Evolutionary conservation across 1,140 invertebrate species (phyloP).

Genomic region (Theocolax elegans): DNA sequence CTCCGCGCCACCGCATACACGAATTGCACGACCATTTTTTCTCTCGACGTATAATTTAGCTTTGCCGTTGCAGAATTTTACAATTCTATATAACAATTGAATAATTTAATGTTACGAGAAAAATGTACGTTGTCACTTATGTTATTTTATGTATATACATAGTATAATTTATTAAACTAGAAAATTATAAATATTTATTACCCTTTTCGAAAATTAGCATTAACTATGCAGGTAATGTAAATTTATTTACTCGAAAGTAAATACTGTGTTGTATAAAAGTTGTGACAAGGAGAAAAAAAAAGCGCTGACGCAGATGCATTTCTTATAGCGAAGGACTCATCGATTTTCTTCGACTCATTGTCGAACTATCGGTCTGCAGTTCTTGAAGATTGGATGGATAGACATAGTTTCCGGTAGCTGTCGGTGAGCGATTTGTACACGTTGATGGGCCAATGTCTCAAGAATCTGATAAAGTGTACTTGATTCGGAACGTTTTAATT

Average conservation of each 20-base stretch:
- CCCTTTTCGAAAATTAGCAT: neutral
- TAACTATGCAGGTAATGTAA: neutral
- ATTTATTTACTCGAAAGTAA: conserved; percentile 7
- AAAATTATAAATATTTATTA: neutral
- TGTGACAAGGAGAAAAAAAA: neutral
- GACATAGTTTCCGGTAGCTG: conserved; percentile 40
- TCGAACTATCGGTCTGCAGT: conserved; percentile 32
- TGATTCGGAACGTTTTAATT: conserved; percentile 30
- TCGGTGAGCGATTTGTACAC: conserved; percentile 28
- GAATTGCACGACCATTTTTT: neutral
- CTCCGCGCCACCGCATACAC: neutral
- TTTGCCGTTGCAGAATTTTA: too few species aligned
- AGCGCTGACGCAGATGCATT: conserved; percentile 24
- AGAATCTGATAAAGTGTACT: conserved; percentile 31
- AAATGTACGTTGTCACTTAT: too few species aligned
- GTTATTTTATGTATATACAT: too few species aligned
- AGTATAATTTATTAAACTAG: neutral
- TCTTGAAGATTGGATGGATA: conserved; percentile 27
- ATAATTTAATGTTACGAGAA: too few species aligned
- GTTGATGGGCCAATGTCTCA: conserved; percentile 35
- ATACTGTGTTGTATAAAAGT: neutral
- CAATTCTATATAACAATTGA: too few species aligned
- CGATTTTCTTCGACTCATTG: conserved; percentile 42
- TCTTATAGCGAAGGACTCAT: conserved; percentile 4
- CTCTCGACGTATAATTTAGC: too few species aligned